Conservation (phyloP, 2,113 vertebrate genomes). For the Pseudorectes ferrugineus region DNA sequence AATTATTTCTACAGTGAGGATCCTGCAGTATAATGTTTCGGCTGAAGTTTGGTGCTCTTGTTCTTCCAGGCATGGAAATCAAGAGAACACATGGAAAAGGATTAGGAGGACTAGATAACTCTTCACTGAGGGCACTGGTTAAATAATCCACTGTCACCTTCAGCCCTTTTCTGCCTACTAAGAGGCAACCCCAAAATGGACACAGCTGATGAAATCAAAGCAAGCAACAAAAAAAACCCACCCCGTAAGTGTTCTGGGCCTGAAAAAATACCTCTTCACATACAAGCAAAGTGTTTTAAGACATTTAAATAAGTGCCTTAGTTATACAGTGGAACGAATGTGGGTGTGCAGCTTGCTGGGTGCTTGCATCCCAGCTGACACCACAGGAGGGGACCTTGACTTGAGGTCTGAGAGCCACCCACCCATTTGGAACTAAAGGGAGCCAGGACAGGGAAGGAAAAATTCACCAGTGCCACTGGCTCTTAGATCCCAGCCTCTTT, state of each 20-base stretch:
- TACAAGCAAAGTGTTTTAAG: background rate
- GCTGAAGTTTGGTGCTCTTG: background rate
- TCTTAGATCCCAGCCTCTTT: background rate
- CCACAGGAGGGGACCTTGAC: background rate
- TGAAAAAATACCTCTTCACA: background rate
- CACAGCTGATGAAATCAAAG: background rate
- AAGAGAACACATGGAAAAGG: background rate
- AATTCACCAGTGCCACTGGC: background rate
- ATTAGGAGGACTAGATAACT: background rate
- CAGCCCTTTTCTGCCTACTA: background rate
- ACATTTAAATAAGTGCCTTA: background rate
- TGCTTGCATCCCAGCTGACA: background rate
- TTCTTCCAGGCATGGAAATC: background rate
- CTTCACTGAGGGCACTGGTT: background rate
- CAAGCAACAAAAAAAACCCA: background rate
- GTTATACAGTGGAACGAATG: background rate
- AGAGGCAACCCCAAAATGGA: background rate
- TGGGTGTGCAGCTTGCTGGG: background rate
- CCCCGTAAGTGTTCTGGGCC: background rate
- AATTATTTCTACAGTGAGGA: background rate
- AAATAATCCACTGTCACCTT: background rate
- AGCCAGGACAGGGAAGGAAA: background rate
- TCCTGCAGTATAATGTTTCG: background rate
- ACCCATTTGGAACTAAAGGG: background rate
- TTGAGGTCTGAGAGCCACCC: background rate